A percentile compares a stretch with the other conserved stretches of the same genome.
phyloP scores from a whole-genome alignment of 2,797 vertebrate species.

The Falco concolor region DNA sequence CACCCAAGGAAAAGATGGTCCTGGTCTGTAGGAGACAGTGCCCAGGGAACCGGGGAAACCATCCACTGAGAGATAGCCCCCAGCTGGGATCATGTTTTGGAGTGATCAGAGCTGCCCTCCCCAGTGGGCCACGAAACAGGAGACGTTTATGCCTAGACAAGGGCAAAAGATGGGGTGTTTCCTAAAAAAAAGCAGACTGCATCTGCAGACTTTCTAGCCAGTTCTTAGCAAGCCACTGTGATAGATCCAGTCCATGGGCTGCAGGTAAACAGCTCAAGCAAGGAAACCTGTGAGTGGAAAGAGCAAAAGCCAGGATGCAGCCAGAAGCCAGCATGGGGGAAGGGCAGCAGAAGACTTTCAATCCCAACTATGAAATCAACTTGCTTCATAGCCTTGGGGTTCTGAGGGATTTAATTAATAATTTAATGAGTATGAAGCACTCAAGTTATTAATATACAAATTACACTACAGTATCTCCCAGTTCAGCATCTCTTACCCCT shows the following conservation, averaged over 20 bases:
- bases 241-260: background rate
- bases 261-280: background rate
- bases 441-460: slow-evolving; percentile 28
- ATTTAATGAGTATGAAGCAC: slow-evolving; percentile 10
- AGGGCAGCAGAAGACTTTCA: slow-evolving; percentile 5
- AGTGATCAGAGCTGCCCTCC: background rate
- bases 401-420: slow-evolving; percentile 36
- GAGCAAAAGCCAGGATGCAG: background rate
- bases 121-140: background rate
- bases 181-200: background rate
- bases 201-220: background rate
- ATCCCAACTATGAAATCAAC: slow-evolving; percentile 37
- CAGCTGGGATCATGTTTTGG: background rate
- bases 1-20: background rate
- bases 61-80: background rate
- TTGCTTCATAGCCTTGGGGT: slow-evolving; percentile 19
- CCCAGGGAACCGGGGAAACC: background rate
- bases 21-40: background rate
- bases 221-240: background rate
- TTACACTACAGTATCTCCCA: background rate
- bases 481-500: background rate
- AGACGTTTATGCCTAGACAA: background rate
- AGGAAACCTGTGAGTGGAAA: background rate
- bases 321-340: background rate
- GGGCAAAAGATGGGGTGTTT: background rate